Evolutionary conservation across 2,113 vertebrate genomes (phyloP), one percentile per base, ranked within the genome.

Genomic region (Nycticryphes semicollaris): DNA sequence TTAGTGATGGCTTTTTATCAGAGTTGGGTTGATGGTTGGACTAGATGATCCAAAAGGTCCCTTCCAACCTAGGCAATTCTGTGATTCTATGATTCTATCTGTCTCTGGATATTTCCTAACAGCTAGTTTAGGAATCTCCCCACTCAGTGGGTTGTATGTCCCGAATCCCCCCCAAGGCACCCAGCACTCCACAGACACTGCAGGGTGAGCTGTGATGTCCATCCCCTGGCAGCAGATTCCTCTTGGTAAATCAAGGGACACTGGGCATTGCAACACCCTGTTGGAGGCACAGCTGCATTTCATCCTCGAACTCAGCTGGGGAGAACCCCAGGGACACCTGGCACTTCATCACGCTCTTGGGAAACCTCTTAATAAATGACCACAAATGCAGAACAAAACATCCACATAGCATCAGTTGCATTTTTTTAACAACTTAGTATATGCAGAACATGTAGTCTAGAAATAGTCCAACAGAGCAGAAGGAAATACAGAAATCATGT

Each of bases 121-220:
- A 35, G 30, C 10, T 43, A 12, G 6, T 47, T 48, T 33, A 76
- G 37, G 14, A 50, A 33, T 59, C 30, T 75, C 6, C 9, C 53
- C 3, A 4, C 14, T 39, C 6, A 0, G 10, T 12, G 19, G 3
- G 6, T 35, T 78, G 50, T n/a, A 37, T 24, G 41, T 48, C 33
- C 50, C 30, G 59, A 51, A 60, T 56, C 15, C 25, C 30, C 37
- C 19, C 23, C 1, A 7, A 50, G 30, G 45, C 33, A 77, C 47
- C 24, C 1, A 0, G 37, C 39, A 14, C 30, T 57, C 30, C 43
- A 59, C 33, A 8, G 2, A 7, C 22, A 16, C 53, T 24, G 15
- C 30, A 48, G 43, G 30, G 20, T 27, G 64, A 54, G 17, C 62
- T 35, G 33, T 6, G 1, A 23, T 23, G 43, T 53, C 64, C 51